Evolutionary conservation across 2,797 vertebrate genomes (phyloP), one percentile per base, ranked within the genome.

Genomic region (Zenarchopterus dispar): DNA sequence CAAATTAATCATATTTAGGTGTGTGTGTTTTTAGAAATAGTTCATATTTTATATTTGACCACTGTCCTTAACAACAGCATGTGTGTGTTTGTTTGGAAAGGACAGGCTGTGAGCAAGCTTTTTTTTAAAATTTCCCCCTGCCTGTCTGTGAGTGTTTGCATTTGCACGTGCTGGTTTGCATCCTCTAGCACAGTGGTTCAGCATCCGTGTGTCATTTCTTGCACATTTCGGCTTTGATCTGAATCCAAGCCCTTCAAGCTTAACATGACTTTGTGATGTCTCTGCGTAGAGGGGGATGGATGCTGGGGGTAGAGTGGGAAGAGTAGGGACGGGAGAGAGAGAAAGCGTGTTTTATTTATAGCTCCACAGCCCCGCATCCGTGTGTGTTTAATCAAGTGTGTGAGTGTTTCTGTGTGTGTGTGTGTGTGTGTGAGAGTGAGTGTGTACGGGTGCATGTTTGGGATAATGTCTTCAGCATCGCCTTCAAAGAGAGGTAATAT

Each of bases 401-500:
- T 54, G 44, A 62, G 46, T 74, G 75, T 79, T 57, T 77, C 66
- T 76, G 74, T 76, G 55, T 60, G 24, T 47, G 53, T 50, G 36
- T 33, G 55, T 31, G 58, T 68, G 48, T 71, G 72, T 31, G 53
- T 50, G 36, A 28, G 55, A 26, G 58, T 68, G 48, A 70, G 72
- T 31, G 65, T 33, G 62, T 42, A 26, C 44, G 36, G 36, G 36
- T 39, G 36, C 56, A 24, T 73, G 69, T 89, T 86, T 90, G 88
- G 87, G 92, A 93, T 91, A 92, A 75, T 88, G 89, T 91, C 84
- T 89, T 66, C 77, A 84, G 82, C 76, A 42, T 88, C 87, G 92
- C 61, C 90, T 89, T 91, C 69, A 80, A 84, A 89, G 90, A 89
- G 91, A 91, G 88, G 91, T 92, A 89, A 91, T 85, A 87, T 79